A percentile compares a stretch with the other conserved stretches of the same genome.
Conservation (phyloP, 2,888 invertebrate genomes). For the Glyphotaelius pellucidus region DNA sequence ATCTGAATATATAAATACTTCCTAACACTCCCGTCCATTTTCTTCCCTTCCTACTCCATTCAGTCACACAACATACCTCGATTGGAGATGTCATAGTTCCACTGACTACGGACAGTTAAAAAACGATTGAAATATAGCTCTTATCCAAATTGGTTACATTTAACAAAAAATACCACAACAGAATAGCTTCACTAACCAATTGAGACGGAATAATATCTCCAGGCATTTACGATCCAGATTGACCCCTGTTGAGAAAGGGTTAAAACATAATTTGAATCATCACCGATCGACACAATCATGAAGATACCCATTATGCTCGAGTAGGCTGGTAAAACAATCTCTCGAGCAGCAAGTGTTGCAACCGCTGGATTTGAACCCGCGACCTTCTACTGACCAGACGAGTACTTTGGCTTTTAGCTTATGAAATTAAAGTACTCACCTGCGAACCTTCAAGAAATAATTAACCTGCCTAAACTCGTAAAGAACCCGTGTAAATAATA, state of each 20-base stretch:
- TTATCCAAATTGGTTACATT: background rate
- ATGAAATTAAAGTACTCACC: background rate
- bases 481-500: conserved; percentile 2
- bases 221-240: background rate
- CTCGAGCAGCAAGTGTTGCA: background rate
- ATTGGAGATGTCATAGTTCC: no score
- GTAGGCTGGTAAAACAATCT: background rate
- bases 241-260: background rate
- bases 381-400: conserved; percentile 2
- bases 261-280: background rate
- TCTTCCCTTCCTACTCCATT: no score
- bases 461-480: background rate
- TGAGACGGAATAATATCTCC: background rate
- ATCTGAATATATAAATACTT: no score
- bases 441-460: background rate
- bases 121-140: no score
- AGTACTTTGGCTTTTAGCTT: background rate
- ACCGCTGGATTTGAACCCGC: background rate
- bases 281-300: background rate
- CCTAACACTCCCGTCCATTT: no score
- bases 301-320: background rate
- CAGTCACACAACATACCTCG: background rate
- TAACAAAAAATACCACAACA: background rate
- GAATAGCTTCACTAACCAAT: background rate
- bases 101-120: no score